Evolutionary conservation across 2,888 invertebrate genomes (phyloP), one percentile per base, ranked within the genome.

Genomic region (Ophion slaviceki): DNA sequence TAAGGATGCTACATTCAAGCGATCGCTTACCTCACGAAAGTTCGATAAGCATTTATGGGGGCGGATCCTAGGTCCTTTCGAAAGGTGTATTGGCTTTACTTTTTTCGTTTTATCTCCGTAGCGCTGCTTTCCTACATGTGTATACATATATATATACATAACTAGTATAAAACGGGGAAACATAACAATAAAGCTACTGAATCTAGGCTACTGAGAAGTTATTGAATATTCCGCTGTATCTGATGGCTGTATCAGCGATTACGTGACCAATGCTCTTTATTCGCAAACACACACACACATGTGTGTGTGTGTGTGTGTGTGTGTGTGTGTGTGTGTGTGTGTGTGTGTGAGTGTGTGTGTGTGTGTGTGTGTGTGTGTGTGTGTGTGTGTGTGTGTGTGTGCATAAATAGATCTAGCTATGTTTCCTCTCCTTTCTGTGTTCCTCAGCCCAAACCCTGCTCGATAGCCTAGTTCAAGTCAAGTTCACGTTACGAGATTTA

Each of bases 1-100:
- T 14, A 28, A 59, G 24, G 14, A 28, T 62, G 59, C 45, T 47
- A n/a, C 10, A 62, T 45, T 72, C 57, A 36, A 61, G 53, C 76
- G 82, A 81, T 86, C 77, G 82, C 72, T 77, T 82, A 68, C 72
- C 80, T 84, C 81, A 72, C 83, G 85, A 86, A 86, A 84, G 79
- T 80, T 85, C 87, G 85, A 87, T 87, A 82, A 85, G 82, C 86
- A 83, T 87, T 87, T 86, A 87, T 82, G 77, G 75, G 66, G 64
- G 74, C 67, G 78, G 11, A 76, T 75, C 68, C 75, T 66, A 24
- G 59, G 78, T 68, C 62, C 47, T 32, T 28, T 62, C 28, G 78
- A 78, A 80, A 45, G 28, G 79, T 80, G 66, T 66, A 28, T 47
- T 17, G 62, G 71, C 62, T 28, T 59, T 45, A 36, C 61, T 70